phyloP scores from a whole-genome alignment of 1,140 invertebrate genomes.

The Brachionus paranguensis region DNA sequence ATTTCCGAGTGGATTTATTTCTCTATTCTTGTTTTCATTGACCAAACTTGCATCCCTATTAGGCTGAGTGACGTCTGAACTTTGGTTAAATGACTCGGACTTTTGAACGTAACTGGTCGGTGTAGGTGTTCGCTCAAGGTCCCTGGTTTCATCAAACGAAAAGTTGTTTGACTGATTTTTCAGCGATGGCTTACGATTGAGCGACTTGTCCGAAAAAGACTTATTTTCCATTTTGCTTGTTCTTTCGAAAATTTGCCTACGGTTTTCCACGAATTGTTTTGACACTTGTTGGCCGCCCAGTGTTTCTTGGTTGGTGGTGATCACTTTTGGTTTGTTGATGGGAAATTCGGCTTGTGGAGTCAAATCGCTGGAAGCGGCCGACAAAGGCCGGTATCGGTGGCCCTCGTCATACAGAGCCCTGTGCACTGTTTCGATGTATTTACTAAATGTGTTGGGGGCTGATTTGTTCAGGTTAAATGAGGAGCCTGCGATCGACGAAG shows the following conservation, averaged over 20 bases:
- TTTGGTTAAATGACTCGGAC: background rate
- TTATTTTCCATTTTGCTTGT: background rate
- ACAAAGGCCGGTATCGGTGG: background rate
- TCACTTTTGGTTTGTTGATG: background rate
- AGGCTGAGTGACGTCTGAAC: background rate
- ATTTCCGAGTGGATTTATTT: background rate
- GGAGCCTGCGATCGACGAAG: background rate
- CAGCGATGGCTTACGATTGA: background rate
- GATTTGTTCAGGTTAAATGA: constrained; percentile 12
- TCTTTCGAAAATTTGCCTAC: constrained; percentile 8
- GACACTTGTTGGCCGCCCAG: background rate
- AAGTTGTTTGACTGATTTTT: constrained; percentile 1
- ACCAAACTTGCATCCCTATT: background rate
- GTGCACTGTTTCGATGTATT: constrained; percentile 36
- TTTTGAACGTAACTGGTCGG: background rate
- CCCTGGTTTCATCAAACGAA: background rate
- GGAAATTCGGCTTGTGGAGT: background rate
- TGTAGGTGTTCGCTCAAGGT: background rate
- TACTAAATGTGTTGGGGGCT: background rate
- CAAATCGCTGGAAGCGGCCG: background rate
- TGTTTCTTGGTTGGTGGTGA: background rate
- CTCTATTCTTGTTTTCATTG: background rate
- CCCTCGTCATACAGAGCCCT: background rate
- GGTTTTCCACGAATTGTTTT: constrained; percentile 20
- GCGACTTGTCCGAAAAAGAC: background rate